Base-by-base conservation (phyloP, 2,888 invertebrate species). In the Euzophera pinguis region DNA sequence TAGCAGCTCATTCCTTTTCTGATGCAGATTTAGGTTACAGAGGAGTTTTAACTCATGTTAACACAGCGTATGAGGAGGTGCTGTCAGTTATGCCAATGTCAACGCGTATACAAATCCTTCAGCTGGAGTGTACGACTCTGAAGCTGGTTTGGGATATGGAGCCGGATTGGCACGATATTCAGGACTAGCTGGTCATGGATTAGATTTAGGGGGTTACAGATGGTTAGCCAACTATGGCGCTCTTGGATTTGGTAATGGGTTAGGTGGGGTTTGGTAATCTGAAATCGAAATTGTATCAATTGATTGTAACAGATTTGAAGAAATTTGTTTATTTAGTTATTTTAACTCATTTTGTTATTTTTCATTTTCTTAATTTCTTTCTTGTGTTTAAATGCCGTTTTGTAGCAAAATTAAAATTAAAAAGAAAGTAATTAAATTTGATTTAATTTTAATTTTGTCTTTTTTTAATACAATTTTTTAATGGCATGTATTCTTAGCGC, bases 1-100 rank as follows among this genome's bases (percentile, higher is more conserved):
- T 66, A 8, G 56, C 66, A 22, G 67, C 64, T 1, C 67, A 64
- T 53, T 63, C 69, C 16, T 39, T 61, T n/a, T 5, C 43, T 22
- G 34, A 41, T 35, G 35, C 35, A 16, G 49, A 32, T 22, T 22
- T 42, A 12, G 51, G 52, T 22, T 55, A 55, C 50, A 43, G 43
- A 13, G 27, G 43, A 13, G 27, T 32, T 7, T 45, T 45, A 12
- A 43, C 45, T 12, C 16, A 48, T 35, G 47, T 29, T 29, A 29
- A 32, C 34, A 29, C 39, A 29, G 39, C 47, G 16, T 16, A 7
- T 47, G 22, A n/a, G 14, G 16, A 22, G 35, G 47, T 0, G 22
- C 38, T 27, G 12, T 37, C 14, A 38, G 38, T 10, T 49, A 49
- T 17, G 48, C 27, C 8, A 29, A 43, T 50, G 12, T 13, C 34